Base-by-base conservation (phyloP, 2,888 invertebrate genomes). In the Minunthozetes semirufus region DNA sequence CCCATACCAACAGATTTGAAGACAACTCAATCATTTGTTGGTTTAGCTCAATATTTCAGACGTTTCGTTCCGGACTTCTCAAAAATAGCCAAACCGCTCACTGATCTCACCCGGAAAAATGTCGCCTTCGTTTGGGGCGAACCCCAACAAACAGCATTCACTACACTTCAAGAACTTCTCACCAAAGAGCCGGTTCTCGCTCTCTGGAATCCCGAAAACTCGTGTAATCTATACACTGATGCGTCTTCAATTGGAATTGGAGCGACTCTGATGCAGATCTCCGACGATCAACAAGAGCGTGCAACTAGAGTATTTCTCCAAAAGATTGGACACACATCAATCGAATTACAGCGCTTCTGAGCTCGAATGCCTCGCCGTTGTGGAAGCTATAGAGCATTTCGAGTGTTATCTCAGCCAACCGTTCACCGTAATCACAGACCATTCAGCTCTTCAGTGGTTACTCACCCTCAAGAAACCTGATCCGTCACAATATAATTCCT, bases 311-410 rank as follows among this genome's bases (percentile, higher is more conserved):
- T 53, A 53, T 53, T 53, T 1, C 8, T 19, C 19, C 6, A 2
- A 8, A 4, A 17, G 8, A 19, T 19, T 53, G 3, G 19, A 53
- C 19, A 53, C 1, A 6, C 48, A 29, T 33, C 9, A 70, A 42
- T 2, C 11, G 2, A 70, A 19, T 4, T 72, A 72, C 25, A 19
- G 50, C 1, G 1, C 48, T n/a, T 8, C 72, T 6, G 48, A 72
- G 11, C 6, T 48, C 6, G 72, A 72, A 50, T 72, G 72, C 15
- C 50, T 72, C 4, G 72, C 72, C 6, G 48, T 72, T 13, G 72
- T 72, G 1, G 25, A 72, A 9, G 72, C 72, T 13, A 9, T 72
- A 15, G 27, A 72, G 27, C n/a, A 72, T 13, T 72, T 46, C 25
- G 11, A 17, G n/a, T 6, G n/a, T 3, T 72, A 72, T 27, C 42